Percentiles rank a stretch among this genome's conserved stretches.
Conservation (phyloP, 1,140 invertebrate species). For the Anastatus disparis region DNA sequence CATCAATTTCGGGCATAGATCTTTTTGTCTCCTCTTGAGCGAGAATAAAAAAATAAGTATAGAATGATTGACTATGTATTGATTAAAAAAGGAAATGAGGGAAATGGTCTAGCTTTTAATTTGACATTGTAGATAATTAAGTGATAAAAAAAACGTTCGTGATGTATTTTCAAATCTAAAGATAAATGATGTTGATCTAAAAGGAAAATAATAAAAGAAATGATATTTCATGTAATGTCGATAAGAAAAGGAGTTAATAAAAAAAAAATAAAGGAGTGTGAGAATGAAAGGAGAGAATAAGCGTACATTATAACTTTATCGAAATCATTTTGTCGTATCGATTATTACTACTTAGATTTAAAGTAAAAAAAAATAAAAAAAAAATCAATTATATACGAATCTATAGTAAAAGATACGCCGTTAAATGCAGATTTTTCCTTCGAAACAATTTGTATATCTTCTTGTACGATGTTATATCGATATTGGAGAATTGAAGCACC, state of each 20-base stretch:
- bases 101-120: conserved; percentile 11
- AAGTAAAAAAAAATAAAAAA: background rate
- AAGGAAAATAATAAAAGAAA: background rate
- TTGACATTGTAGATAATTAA: conserved; percentile 34
- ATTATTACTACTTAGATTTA: conserved; percentile 11
- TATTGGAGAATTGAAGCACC: background rate
- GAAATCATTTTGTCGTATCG: conserved; percentile 31
- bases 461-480: conserved; percentile 30
- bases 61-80: background rate
- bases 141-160: conserved; percentile 11
- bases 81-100: background rate
- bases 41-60: background rate
- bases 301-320: conserved; percentile 6
- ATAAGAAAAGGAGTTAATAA: conserved; percentile 3
- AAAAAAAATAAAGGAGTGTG: background rate
- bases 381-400: conserved; percentile 30
- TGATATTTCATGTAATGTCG: background rate
- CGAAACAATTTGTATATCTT: conserved; percentile 29
- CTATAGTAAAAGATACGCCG: conserved; percentile 10
- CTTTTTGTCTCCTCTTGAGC: background rate
- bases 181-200: background rate
- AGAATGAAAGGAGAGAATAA: background rate
- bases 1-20: background rate
- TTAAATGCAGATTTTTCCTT: conserved; percentile 26
- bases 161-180: conserved; percentile 15